Base-by-base conservation (phyloP, 2,113 vertebrate species). In the Dipodomys merriami region DNA sequence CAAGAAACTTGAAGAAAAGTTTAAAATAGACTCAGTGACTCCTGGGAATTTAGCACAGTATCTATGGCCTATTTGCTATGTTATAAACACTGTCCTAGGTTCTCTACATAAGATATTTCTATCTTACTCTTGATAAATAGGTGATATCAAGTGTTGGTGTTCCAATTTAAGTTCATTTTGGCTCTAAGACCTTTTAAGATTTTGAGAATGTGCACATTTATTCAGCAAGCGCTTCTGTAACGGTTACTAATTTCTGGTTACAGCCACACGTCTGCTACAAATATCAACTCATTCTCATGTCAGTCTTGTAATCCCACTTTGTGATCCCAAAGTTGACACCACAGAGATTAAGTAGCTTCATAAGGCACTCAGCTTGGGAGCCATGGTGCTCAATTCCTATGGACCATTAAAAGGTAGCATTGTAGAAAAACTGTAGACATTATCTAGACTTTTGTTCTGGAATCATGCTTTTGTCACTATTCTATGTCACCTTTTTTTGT, bases 1-100 rank as follows among this genome's bases (percentile, higher is more conserved):
- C 49, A 95, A 90, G 35, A 91, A 81, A 86, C 57, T 91, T 44
- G 53, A 86, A 29, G 33, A 19, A 27, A 80, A 90, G n/a, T 60
- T 23, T 5, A 67, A 88, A 88, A 62, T 1, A 71, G 29, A 64
- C 44, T 88, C 12, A 62, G 46, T 64, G 39, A 12, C 3, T 67
- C 46, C 10, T 62, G 87, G 46, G 79, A 57, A 27, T 81, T 65
- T 22, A 33, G 68, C 15, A 29, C 72, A 86, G 53, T 72, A 69
- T 90, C 71, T 91, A 39, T 11, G 78, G 23, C 44, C 6, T n/a
- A 78, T 74, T 33, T 77, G 25, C n/a, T 91, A 67, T 90, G 74
- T 83, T 35, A 15, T 44, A 78, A 57, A 7, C 30, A 79, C n/a
- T 44, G 0, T 77, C 49, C 49, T 44, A 74, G 71, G 25, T 49